A percentile compares a stretch with the other conserved stretches of the same genome.
phyloP scores from a whole-genome alignment of 2,888 invertebrate genomes.

The Leptothorax acervorum region DNA sequence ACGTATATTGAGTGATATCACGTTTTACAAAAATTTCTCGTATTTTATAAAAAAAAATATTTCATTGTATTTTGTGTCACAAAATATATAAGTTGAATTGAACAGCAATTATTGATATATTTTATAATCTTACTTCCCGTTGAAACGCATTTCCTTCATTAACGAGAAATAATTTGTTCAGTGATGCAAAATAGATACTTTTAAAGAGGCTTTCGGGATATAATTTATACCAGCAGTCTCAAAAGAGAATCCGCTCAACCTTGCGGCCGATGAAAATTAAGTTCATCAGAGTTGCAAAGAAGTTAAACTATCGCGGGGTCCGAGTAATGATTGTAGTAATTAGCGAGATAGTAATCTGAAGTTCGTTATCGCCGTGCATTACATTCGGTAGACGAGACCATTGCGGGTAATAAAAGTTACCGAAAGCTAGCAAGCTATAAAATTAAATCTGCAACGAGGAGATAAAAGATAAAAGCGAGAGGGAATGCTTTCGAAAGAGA shows the following conservation, averaged over 20 bases:
- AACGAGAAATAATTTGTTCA: constrained; percentile 23
- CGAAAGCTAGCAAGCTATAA: constrained; percentile 45
- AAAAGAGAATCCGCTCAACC: constrained; percentile 23
- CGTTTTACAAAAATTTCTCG: not conserved
- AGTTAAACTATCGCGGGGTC: constrained; percentile 43
- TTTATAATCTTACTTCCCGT: not conserved
- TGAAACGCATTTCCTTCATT: not conserved
- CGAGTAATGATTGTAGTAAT: constrained; percentile 35
- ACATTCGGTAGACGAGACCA: constrained; percentile 19
- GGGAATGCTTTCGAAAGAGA: constrained; percentile 7
- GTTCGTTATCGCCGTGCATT: constrained; percentile 54
- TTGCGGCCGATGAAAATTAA: constrained; percentile 38
- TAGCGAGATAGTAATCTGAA: constrained; percentile 45
- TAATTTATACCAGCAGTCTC: constrained; percentile 21
- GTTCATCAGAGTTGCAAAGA: constrained; percentile 44
- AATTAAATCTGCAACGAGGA: constrained; percentile 33
- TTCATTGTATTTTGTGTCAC: not conserved
- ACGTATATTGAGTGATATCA: not conserved
- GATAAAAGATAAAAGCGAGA: constrained; percentile 44
- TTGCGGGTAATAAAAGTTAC: constrained; percentile 50
- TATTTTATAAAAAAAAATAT: not conserved
- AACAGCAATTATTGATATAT: not conserved
- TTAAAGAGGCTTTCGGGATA: not conserved
- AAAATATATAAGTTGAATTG: not conserved
- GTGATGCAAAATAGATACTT: constrained; percentile 12